Evolutionary conservation across 2,113 vertebrate species (phyloP), one percentile per base, ranked within the genome.

Genomic region (Procavia capensis): DNA sequence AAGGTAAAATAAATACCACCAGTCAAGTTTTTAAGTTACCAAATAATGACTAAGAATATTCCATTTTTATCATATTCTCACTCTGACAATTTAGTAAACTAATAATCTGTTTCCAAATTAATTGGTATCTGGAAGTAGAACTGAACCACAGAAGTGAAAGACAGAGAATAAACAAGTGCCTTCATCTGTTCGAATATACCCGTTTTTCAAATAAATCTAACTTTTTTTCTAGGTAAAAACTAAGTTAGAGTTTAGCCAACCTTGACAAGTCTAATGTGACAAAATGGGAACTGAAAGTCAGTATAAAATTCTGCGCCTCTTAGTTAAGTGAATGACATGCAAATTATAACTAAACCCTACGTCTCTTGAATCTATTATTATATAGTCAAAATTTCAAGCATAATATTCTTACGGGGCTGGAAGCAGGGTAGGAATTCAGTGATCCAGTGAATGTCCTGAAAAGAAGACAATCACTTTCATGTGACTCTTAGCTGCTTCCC

Each of bases 331-430:
- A 96, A 94, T 96, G 97, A 94, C 96, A 96, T 93, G 84, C 80
- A 97, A 97, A 97, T 97, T 97, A 97, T 95, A 96, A 97, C 91
- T 88, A 96, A 95, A 95, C 57, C 19, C 59, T 95, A 59, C 54
- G 92, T 97, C 92, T 92, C 88, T 90, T 91, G 91, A 97, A 61
- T 97, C 91, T 97, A 96, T 97, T 95, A 97, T 97, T 97, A 97
- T 89, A 74, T 96, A 97, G 97, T 97, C 97, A 97, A 96, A 97
- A 96, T 97, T 84, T 95, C 83, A 97, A 70, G 80, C 57, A 91
- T 94, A 95, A 96, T 92, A 94, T 75, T 91, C 93, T 93, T 89
- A 6, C 36, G 86, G 94, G 70, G 47, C 82, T 97, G 24, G 39
- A 88, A 95, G 70, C 45, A 74, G 50, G 83, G 59, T 84, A 86